Base-by-base conservation (phyloP, 2,797 vertebrate genomes). In the Melopsittacus undulatus region DNA sequence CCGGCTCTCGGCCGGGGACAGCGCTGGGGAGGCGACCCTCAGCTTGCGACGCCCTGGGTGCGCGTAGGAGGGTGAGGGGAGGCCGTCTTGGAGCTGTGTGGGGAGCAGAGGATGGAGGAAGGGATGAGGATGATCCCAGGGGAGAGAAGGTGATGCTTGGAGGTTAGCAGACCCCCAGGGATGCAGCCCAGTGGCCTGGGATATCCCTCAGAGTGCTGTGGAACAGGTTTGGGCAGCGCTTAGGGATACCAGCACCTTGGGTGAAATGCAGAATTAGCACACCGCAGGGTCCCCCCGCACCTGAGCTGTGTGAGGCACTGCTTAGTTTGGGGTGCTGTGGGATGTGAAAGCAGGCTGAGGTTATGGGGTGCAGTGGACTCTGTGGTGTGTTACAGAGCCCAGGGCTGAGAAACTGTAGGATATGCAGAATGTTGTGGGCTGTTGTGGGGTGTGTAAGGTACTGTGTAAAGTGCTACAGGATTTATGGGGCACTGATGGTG, bases 201-300 rank as follows among this genome's bases (percentile, higher is more conserved):
- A 34, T 48, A 45, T 43, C 36, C 45, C 22, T 82, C 30, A 64
- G 22, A 70, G 13, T 10, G 15, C n/a, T 20, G 7, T 22, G 11
- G 11, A 16, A 49, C n/a, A 72, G 46, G 22, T 69, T 22, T 54
- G 78, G 49, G 42, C 52, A 96, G 72, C 0, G 0, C 48, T 82
- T 69, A 64, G 51, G 36, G 62, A 48, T 74, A 30, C 27, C 27
- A 72, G 3, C 32, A 61, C 17, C 14, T 42, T 7, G 64, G 9
- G 16, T 27, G 59, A 57, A 67, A 40, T 4, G 34, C 27, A 67
- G 77, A 82, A 42, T 9, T 38, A 49, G 29, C 1, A 1, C 13
- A 13, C 23, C 49, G 46, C 57, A 32, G 21, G 4, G 22, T 38
- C 0, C 4, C 19, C 36, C 38, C 20, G 2, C 0, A 0, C 49